Evolutionary conservation across 2,797 vertebrate genomes (phyloP).

Genomic region (Chloroceryle amazona): DNA sequence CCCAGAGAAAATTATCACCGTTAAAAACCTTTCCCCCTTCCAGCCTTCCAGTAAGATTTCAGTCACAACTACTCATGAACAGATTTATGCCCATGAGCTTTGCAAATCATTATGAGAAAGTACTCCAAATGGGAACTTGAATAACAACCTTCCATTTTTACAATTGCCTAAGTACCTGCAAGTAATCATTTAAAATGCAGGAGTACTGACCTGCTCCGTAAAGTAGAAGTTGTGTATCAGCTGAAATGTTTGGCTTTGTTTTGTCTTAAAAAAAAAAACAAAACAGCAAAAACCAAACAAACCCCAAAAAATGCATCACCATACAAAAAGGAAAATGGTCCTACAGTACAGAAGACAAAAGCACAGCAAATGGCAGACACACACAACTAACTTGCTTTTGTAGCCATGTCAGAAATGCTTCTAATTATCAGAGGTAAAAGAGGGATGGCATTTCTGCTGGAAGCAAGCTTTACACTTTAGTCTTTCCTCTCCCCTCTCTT

Average conservation of each 20-base stretch:
- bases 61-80: neutral
- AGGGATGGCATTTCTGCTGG: slow-evolving; percentile 59
- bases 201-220: neutral
- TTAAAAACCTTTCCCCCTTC: neutral
- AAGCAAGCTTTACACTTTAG: slow-evolving; percentile 66
- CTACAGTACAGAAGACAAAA: neutral
- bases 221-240: neutral
- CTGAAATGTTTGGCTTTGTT: neutral
- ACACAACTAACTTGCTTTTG: neutral
- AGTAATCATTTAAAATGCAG: neutral
- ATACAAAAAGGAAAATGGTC: neutral
- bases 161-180: neutral
- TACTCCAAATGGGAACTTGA: neutral
- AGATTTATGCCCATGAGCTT: neutral
- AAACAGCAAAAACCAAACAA: neutral
- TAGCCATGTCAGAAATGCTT: slow-evolving; percentile 53
- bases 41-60: neutral
- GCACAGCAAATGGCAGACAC: slow-evolving; percentile 29
- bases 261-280: slow-evolving; percentile 7
- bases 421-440: slow-evolving; percentile 53
- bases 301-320: neutral
- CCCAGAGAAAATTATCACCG: neutral
- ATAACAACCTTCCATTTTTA: neutral
- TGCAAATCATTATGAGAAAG: neutral
- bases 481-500: slow-evolving; percentile 24